Evolutionary conservation across 2,888 invertebrate genomes (phyloP).

Genomic region (Tridacna crocea): DNA sequence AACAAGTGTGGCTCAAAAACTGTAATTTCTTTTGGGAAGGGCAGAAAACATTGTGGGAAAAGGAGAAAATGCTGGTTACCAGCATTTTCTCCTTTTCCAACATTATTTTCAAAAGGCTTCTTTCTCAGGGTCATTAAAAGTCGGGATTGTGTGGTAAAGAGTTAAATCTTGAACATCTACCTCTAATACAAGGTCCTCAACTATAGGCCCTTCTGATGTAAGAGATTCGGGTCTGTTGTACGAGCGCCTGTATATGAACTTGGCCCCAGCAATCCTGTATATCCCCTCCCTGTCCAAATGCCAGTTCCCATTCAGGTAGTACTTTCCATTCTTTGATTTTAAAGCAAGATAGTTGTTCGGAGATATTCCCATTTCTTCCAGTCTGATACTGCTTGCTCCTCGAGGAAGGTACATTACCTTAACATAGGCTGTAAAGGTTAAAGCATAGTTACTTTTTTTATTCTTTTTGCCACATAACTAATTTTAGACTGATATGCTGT

Average conservation of each 20-base stretch:
- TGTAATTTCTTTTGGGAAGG: too few relatives aligned
- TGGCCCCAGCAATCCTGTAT: constrained; percentile 91
- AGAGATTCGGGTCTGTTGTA: constrained; percentile 90
- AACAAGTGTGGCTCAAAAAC: too few relatives aligned
- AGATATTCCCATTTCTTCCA: constrained; percentile 91
- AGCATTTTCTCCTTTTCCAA: too few relatives aligned
- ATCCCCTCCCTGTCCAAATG: constrained; percentile 95
- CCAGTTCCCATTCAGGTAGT: constrained; percentile 97
- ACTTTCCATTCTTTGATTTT: constrained; percentile 92
- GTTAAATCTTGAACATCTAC: constrained; percentile 84
- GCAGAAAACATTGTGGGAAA: too few relatives aligned
- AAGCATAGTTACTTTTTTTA: too few relatives aligned
- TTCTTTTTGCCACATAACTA: too few relatives aligned
- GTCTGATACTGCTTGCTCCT: constrained; percentile 95
- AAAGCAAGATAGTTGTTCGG: constrained; percentile 96
- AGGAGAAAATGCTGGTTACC: too few relatives aligned
- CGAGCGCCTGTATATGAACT: constrained; percentile 93
- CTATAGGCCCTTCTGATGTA: constrained; percentile 93
- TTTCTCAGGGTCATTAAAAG: too few relatives aligned
- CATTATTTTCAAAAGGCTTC: too few relatives aligned
- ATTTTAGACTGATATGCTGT: too few relatives aligned
- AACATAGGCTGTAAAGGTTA: constrained; percentile 90
- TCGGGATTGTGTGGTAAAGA: too few relatives aligned
- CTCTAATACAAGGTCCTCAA: constrained; percentile 94
- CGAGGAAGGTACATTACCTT: constrained; percentile 95